Evolutionary conservation across 2,888 invertebrate species (phyloP), one percentile per base, ranked within the genome.

Genomic region (Drosophila conformis): DNA sequence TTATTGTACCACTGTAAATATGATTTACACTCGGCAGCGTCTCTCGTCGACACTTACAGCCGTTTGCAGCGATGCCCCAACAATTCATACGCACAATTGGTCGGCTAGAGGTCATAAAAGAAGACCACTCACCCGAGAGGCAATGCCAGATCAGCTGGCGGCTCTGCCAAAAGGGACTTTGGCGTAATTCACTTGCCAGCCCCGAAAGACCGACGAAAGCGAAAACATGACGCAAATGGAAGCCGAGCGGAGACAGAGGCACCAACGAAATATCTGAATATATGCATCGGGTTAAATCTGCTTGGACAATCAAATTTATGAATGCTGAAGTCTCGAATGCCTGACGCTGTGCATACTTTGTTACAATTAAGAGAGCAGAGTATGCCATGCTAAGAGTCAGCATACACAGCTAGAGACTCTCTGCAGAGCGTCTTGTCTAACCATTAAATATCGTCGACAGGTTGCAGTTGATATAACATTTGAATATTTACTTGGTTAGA

Each of bases 1-100:
- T 91, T 91, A 89, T 82, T 81, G 82, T 79, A 82, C 83, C 86
- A 88, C 89, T 90, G 91, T 87, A 87, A 90, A 90, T 83, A 82
- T 90, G 89, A 90, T 90, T 87, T 91, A 78, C 74, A 82, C 80
- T 73, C 66, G 69, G 62, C 73, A 56, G 58, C 36, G 69, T 53
- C 64, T 52, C 64, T 64, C 56, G 57, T 53, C 68, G 72, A 78
- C 72, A 71, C 76, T 73, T 70, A 29, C 54, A 72, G 70, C 61
- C 51, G 51, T 46, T 25, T 25, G 46, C 46, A 46, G 46, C 46
- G 46, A 15, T 46, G 46, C 46, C 15, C 25, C 61, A 75, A 62
- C 82, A 70, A 79, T 79, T 69, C 74, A 80, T 83, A 80, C 86
- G 75, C 83, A 88, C 86, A 80, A 82, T 78, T 82, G 70, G 65